Conservation (phyloP, 1,140 invertebrate genomes). For the Chrysoperla carnea region DNA sequence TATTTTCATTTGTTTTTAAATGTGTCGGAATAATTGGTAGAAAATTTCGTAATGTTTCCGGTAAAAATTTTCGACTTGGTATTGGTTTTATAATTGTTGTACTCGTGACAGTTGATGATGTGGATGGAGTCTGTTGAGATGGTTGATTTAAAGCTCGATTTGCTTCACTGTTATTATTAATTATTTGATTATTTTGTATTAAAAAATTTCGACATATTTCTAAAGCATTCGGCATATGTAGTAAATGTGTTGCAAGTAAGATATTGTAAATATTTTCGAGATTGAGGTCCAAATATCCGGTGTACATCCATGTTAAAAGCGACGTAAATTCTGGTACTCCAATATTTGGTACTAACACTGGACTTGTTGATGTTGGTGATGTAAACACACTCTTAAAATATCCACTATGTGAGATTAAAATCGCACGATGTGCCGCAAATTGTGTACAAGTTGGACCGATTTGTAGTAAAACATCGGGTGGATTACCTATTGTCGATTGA, state of each 20-base stretch:
- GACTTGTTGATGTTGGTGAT: constrained; percentile 10
- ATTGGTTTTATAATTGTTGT: constrained; percentile 25
- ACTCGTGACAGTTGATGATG: constrained; percentile 7
- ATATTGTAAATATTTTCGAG: constrained; percentile 55
- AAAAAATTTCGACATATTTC: constrained; percentile 40
- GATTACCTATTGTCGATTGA: constrained; percentile 8
- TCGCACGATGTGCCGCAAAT: constrained; percentile 45
- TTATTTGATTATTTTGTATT: constrained; percentile 14
- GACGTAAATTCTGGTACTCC: constrained; percentile 51
- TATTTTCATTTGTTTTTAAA: constrained; percentile 4
- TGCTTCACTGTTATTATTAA: neutral
- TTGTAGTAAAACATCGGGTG: constrained; percentile 37
- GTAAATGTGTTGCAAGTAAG: constrained; percentile 48
- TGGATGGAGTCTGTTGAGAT: constrained; percentile 8
- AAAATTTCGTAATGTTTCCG: neutral
- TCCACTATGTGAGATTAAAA: constrained; percentile 52
- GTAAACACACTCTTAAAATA: constrained; percentile 38
- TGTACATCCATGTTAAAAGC: constrained; percentile 59
- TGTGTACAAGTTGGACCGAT: constrained; percentile 41
- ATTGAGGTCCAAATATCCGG: constrained; percentile 49
- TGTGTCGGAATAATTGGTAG: constrained; percentile 7
- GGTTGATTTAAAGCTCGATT: constrained; percentile 2
- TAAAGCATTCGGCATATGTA: constrained; percentile 56
- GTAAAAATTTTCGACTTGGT: constrained; percentile 19
- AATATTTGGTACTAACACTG: constrained; percentile 34